A percentile compares a stretch with the other conserved stretches of the same genome.
Conservation (phyloP, 2,113 vertebrate species). For the Scortum barcoo region DNA sequence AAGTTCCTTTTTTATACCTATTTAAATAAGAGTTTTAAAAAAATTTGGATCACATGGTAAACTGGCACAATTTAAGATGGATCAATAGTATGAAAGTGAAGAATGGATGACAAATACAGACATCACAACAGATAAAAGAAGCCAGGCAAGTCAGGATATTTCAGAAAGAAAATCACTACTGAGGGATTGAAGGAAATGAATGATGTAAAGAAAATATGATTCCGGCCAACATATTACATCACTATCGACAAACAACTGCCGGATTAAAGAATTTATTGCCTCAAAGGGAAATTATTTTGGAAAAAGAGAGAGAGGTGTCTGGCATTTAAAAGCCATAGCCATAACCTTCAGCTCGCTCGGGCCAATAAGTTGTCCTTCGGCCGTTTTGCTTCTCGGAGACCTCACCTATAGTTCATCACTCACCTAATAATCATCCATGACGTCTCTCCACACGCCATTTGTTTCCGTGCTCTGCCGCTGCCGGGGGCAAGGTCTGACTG, state of each 20-base stretch:
- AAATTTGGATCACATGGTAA: not conserved
- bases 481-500: conserved; percentile 52
- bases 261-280: not conserved
- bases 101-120: not conserved
- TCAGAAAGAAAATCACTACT: not conserved
- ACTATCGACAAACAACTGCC: not conserved
- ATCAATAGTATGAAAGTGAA: not conserved
- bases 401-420: conserved; percentile 28
- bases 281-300: not conserved
- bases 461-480: conserved; percentile 19
- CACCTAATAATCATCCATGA: conserved; percentile 41
- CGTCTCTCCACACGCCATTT: conserved; percentile 48
- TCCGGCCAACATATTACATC: not conserved
- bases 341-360: not conserved
- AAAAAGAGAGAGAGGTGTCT: not conserved
- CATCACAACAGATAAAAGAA: too few species aligned
- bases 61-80: not conserved
- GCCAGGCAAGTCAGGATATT: not conserved
- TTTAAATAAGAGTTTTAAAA: not conserved
- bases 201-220: not conserved
- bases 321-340: not conserved
- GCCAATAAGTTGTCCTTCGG: conserved; percentile 26
- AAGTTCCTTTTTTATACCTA: too few species aligned
- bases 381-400: not conserved
- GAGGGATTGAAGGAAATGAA: not conserved